phyloP scores from a whole-genome alignment of 2,797 vertebrate species.

The Meriones psammophilus region DNA sequence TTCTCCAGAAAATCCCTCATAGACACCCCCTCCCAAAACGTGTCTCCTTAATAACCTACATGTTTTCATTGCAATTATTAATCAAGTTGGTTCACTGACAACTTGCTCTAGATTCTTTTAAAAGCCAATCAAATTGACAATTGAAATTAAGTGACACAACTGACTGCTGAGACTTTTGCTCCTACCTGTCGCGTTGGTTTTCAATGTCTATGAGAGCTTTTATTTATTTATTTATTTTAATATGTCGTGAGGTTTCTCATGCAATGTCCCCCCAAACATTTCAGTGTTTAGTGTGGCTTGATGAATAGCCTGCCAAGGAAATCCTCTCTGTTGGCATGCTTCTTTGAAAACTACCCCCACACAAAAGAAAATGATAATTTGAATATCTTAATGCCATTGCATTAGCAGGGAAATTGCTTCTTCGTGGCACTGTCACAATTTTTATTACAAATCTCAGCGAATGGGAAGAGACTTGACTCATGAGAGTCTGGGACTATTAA shows the following conservation, averaged over 20 bases:
- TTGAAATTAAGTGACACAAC: neutral
- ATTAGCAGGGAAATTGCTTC: slow-evolving; percentile 68
- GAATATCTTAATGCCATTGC: slow-evolving; percentile 62
- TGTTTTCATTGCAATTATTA: neutral
- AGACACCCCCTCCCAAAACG: neutral
- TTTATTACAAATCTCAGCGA: slow-evolving; percentile 61
- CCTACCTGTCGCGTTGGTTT: neutral
- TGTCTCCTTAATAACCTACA: neutral
- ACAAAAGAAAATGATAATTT: slow-evolving; percentile 65
- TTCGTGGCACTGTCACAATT: slow-evolving; percentile 32
- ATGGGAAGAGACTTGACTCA: slow-evolving; percentile 35
- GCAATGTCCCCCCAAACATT: slow-evolving; percentile 8
- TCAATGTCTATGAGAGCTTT: neutral
- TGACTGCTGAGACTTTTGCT: slow-evolving; percentile 6
- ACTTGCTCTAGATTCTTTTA: neutral
- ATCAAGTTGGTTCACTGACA: neutral
- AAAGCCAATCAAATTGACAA: neutral
- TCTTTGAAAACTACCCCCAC: slow-evolving; percentile 50
- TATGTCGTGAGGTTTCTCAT: slow-evolving; percentile 39
- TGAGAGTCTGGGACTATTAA: slow-evolving; percentile 24
- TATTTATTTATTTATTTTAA: neutral
- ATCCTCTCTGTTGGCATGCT: neutral
- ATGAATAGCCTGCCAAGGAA: slow-evolving; percentile 21
- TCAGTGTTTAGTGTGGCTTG: neutral
- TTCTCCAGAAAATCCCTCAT: neutral